Percentiles rank a stretch among this genome's conserved stretches.
These are phyloP conservation scores for Aradophagus sp. DNA, from an alignment of 1,140 invertebrate genomes.

Conservation along the genomic window DNA sequence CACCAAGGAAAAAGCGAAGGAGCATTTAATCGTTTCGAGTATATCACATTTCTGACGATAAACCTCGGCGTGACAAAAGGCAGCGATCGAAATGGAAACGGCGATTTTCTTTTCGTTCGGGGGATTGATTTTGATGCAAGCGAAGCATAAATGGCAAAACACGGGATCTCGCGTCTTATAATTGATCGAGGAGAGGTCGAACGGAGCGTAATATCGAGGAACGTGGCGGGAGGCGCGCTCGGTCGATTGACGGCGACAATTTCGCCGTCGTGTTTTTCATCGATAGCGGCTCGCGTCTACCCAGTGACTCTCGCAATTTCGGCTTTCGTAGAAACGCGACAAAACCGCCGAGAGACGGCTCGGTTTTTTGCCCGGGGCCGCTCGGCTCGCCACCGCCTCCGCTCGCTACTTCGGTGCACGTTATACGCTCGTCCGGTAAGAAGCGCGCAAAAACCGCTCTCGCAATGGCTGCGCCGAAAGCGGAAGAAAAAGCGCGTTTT, in stretches of 20 bases:
- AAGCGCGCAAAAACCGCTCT: constrained; percentile 55
- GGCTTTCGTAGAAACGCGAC: constrained; percentile 59
- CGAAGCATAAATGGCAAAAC: too few relatives aligned
- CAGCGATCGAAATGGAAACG: too few relatives aligned
- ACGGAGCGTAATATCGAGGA: too few relatives aligned
- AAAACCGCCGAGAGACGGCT: constrained; percentile 57
- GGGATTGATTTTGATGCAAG: too few relatives aligned
- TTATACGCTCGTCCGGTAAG: constrained; percentile 57
- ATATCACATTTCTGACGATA: too few relatives aligned
- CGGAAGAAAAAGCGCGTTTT: constrained; percentile 68
- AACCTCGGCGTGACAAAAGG: too few relatives aligned
- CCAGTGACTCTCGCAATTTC: constrained; percentile 56
- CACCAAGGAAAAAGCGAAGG: too few relatives aligned
- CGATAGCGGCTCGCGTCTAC: constrained; percentile 32
- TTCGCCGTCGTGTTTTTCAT: constrained; percentile 40
- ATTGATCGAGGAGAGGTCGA: too few relatives aligned
- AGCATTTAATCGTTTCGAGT: too few relatives aligned
- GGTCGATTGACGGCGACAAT: constrained; percentile 46
- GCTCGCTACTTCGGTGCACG: constrained; percentile 50
- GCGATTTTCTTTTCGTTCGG: too few relatives aligned
- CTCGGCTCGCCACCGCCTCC: constrained; percentile 53
- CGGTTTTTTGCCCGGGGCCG: constrained; percentile 50
- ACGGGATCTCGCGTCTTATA: too few relatives aligned
- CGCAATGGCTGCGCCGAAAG: constrained; percentile 62
- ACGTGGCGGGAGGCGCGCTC: constrained; percentile 4